Evolutionary conservation across 2,888 invertebrate species (phyloP).

Genomic region (Platycheirus rosarum): DNA sequence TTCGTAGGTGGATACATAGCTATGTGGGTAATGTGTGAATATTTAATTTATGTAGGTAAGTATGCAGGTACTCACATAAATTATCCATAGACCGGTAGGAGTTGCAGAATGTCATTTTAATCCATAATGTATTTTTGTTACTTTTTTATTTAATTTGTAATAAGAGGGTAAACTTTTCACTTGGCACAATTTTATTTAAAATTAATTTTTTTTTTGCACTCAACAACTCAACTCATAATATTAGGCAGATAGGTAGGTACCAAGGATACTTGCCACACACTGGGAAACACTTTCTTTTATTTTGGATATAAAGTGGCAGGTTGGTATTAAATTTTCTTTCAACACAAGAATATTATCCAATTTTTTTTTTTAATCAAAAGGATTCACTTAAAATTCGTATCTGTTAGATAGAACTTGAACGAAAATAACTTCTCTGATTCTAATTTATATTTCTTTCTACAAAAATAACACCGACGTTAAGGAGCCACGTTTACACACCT

Average conservation of each 20-base stretch:
- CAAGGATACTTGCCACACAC: constrained; percentile 37
- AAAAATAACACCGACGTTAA: constrained; percentile 65
- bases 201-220: constrained; percentile 20
- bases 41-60: constrained; percentile 30
- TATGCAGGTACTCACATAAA: constrained; percentile 59
- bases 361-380: constrained; percentile 12
- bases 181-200: constrained; percentile 5
- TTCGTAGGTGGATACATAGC: neutral
- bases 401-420: neutral
- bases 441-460: constrained; percentile 15
- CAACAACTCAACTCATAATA: constrained; percentile 35
- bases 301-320: too few relatives aligned
- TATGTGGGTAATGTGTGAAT: constrained; percentile 37
- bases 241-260: too few relatives aligned
- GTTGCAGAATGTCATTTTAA: constrained; percentile 59
- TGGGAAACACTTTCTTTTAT: constrained; percentile 18
- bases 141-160: constrained; percentile 7
- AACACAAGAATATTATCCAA: too few relatives aligned
- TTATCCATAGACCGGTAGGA: constrained; percentile 68
- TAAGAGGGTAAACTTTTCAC: constrained; percentile 35
- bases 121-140: constrained; percentile 51
- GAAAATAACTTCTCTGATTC: neutral
- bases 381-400: constrained; percentile 8
- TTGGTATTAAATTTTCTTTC: too few relatives aligned
- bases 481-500: constrained; percentile 67